Conservation (phyloP, 2,888 invertebrate species). For the Scaptomyza caliginosa region DNA sequence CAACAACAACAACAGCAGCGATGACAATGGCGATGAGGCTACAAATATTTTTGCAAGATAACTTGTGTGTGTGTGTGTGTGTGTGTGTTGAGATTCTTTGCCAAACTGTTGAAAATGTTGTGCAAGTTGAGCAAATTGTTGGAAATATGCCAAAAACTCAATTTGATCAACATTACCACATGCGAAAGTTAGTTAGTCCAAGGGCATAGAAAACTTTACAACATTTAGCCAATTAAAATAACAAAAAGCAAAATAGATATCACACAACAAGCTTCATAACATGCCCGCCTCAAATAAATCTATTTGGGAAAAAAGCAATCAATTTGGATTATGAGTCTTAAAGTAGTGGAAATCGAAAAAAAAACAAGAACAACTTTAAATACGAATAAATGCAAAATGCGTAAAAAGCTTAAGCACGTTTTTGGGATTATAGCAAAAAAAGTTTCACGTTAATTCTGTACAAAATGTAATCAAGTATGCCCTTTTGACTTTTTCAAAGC, state of each 20-base stretch:
- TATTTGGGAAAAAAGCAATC: constrained; percentile 7
- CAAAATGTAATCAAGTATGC: constrained; percentile 6
- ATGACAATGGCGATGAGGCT: neutral
- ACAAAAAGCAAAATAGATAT: no score
- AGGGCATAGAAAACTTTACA: neutral
- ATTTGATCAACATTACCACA: neutral
- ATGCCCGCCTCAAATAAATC: neutral
- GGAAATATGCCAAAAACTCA: neutral
- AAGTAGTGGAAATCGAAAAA: neutral
- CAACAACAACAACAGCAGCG: neutral
- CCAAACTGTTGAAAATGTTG: neutral
- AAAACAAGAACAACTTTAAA: neutral
- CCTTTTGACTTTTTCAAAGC: neutral
- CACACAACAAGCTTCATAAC: no score
- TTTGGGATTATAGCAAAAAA: constrained; percentile 17
- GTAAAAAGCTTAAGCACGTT: constrained; percentile 32
- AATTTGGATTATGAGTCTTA: constrained; percentile 18
- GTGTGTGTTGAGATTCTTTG: constrained; percentile 12
- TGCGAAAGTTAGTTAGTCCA: neutral
- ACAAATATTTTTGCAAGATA: constrained; percentile 11
- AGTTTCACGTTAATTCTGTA: neutral
- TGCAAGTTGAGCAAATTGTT: neutral
- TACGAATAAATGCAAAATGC: neutral
- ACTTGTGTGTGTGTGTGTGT: neutral
- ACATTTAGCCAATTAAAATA: neutral